Base-by-base conservation (phyloP, 2,113 vertebrate genomes). In the Paramormyrops kingsleyae region DNA sequence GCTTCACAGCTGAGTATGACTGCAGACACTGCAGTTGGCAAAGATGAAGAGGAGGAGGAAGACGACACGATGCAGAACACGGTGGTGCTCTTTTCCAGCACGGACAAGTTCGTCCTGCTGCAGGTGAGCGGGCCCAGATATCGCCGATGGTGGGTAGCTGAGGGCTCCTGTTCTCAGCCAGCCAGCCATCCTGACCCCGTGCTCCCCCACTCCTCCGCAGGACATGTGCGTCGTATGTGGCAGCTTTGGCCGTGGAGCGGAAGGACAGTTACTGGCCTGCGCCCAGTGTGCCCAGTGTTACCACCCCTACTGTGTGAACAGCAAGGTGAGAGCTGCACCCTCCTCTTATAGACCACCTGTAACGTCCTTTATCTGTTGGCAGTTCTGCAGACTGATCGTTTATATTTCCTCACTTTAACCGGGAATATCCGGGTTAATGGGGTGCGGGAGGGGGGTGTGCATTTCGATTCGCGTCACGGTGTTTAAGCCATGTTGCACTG, bases 61-160 rank as follows among this genome's bases (percentile, higher is more conserved):
- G 99, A 99, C 0, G 99, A 99, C 92, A 98, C 98, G 46, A 99
- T 99, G 99, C 99, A 99, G 92, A 99, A 99, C 94, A 99, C 99
- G 0, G 99, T 99, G 5, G 99, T 99, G 93, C 98, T 99, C 91
- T 99, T 99, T 94, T 99, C 99, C 94, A 99, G 98, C 96, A 99
- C 98, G 0, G 99, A 99, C 95, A 99, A 99, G 94, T 99, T 99
- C 87, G 98, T 99, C 91, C 95, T 99, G 90, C 97, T 99, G 94
- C 99, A 99, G 97, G 99, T 99, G 95, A 90, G n/a, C 1, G 15
- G 52, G 13, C 83, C 10, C 21, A 4, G 35, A 15, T 52, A 13
- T 66, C 31, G 1, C 0, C 15, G 2, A 77, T 39, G 13, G 3
- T 8, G 1, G 24, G n/a, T 4, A 1, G 9, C 3, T 4, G 10